Evolutionary conservation across 1,140 invertebrate species (phyloP), one percentile per base, ranked within the genome.

Genomic region (Sinonovacula constricta): DNA sequence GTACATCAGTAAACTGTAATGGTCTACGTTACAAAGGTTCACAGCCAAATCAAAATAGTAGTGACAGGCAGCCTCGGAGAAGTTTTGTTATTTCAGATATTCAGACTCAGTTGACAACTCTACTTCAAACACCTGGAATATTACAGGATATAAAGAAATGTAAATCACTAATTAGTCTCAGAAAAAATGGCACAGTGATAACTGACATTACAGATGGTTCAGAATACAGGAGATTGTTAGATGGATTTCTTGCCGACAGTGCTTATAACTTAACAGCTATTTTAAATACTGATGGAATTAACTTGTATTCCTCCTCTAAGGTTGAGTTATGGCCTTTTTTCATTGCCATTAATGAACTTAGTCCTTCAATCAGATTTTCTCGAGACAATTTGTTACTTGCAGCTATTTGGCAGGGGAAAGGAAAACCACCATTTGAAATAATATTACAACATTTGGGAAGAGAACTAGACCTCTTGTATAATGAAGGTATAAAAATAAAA

Each of bases 261-360:
- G 39, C 39, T 45, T 45, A 45, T 45, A 65, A 81, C 51, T 76
- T 83, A 36, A 79, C 66, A n/a, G 76, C 26, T 31, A 75, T 54
- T 26, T 59, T 81, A 24, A 72, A 74, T 34, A 78, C 78, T 65
- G 80, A 78, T 84, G 80, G 77, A 15, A 39, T 83, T n/a, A 78
- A 68, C 66, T 54, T 83, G 12, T 83, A 77, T 63, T 49, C 18
- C n/a, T 83, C 81, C 7, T 81, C 74, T 30, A 83, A 81, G 56
- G 33, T 75, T 59, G 74, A 81, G 49, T 53, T 83, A 18, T 81
- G 81, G 81, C 79, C 79, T 28, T 57, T 82, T 36, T 81, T 78
- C 59, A n/a, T 83, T 3, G 74, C 69, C 3, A 65, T 81, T 14
- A 83, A 81, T 70, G 79, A 83, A 66, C 59, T 68, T 0, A 72